Evolutionary conservation across 2,113 vertebrate species (phyloP).

Genomic region (Saguinus imperator): DNA sequence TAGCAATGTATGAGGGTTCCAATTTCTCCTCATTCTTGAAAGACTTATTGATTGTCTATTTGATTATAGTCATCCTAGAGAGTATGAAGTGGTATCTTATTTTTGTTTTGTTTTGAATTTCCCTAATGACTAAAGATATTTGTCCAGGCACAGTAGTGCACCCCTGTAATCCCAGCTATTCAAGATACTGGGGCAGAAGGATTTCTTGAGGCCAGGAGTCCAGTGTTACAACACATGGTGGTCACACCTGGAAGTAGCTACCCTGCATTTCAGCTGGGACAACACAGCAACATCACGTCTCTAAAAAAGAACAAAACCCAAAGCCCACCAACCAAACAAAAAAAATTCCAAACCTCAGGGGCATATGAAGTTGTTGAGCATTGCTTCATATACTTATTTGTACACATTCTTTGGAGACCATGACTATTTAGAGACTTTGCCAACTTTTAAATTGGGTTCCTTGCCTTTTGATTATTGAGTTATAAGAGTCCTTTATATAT

Average conservation of each 20-base stretch:
- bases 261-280: neutral
- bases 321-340: neutral
- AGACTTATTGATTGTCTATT: neutral
- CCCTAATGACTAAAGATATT: neutral
- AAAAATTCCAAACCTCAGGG: neutral
- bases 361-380: neutral
- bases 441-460: neutral
- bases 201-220: neutral
- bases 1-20: neutral
- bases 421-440: neutral
- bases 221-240: neutral
- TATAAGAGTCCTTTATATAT: neutral
- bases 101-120: conserved; percentile 7
- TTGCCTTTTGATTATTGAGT: neutral
- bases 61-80: neutral
- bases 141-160: neutral
- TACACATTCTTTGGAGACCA: neutral
- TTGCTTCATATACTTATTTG: neutral
- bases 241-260: neutral
- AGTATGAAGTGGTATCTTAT: neutral
- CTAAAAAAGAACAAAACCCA: neutral
- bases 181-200: neutral
- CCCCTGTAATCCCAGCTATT: neutral
- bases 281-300: neutral
- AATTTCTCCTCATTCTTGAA: neutral